Conservation (phyloP, 64 coral and sea anemone species). For the Orbicella faveolata region DNA sequence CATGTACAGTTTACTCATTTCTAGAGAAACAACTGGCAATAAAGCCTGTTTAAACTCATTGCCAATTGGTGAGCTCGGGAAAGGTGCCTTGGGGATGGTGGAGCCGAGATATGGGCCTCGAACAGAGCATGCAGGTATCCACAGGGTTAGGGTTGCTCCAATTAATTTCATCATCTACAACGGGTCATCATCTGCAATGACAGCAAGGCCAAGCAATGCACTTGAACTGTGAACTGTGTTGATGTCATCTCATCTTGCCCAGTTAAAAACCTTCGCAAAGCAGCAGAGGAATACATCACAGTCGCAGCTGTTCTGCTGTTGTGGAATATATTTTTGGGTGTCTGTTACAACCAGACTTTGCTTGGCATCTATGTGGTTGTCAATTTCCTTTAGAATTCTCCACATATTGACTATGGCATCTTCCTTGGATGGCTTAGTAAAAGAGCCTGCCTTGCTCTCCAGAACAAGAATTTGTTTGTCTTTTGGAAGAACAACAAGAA, state of each 20-base stretch:
- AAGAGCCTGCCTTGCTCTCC: slow-evolving; percentile 19
- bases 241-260: slow-evolving; percentile 44
- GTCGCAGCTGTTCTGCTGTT: slow-evolving; percentile 47
- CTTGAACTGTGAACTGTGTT: slow-evolving; percentile 10
- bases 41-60: no score
- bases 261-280: slow-evolving; percentile 41
- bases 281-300: slow-evolving; percentile 38
- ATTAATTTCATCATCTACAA: no score
- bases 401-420: slow-evolving; percentile 1
- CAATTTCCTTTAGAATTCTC: slow-evolving; percentile 29
- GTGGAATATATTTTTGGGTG: slow-evolving; percentile 35
- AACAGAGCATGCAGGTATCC: no score
- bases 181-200: no score
- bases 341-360: slow-evolving; percentile 19
- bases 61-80: no score
- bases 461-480: slow-evolving; percentile 37
- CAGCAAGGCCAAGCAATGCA: slow-evolving; percentile 43
- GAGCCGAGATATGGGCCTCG: no score
- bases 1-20: no score
- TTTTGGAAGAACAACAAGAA: slow-evolving; percentile 40
- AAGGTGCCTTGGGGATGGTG: no score
- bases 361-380: slow-evolving; percentile 2
- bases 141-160: no score
- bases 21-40: no score
- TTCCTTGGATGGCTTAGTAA: slow-evolving; percentile 20